These are phyloP conservation scores for Dolichallabes microphthalmus DNA, from an alignment of 2,113 vertebrate species.

Conservation along the genomic window DNA sequence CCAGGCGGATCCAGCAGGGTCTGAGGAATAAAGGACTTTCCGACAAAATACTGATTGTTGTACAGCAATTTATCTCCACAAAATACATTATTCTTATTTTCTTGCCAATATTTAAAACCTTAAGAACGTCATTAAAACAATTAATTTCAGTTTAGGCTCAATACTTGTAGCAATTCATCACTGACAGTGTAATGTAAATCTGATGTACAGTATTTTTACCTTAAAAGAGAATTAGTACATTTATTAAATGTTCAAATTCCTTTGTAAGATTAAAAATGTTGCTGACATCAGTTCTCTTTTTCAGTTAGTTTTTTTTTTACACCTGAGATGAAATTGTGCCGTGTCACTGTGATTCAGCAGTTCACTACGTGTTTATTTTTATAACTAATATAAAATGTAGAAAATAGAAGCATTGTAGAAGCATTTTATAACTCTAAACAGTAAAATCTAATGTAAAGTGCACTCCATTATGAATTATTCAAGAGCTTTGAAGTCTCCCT, in stretches of 20 bases:
- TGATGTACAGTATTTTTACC: background rate
- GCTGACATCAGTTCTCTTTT: background rate
- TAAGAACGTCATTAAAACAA: no score
- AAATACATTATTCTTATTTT: no score
- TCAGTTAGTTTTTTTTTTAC: background rate
- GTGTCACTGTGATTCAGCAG: conserved; percentile 1
- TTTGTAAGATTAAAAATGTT: background rate
- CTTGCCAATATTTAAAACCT: no score
- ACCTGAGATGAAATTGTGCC: background rate
- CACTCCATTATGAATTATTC: no score
- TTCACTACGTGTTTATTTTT: background rate
- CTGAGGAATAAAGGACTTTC: no score
- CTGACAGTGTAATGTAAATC: background rate
- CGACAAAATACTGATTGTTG: no score
- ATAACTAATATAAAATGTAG: background rate
- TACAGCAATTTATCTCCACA: no score
- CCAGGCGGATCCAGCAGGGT: no score
- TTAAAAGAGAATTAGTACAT: background rate
- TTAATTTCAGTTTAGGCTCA: no score
- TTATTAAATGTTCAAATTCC: background rate
- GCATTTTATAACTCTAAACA: no score
- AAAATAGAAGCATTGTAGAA: background rate
- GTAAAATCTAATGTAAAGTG: no score
- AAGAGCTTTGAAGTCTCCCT: no score
- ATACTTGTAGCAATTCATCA: background rate